Evolutionary conservation across 2,888 invertebrate genomes (phyloP), one percentile per base, ranked within the genome.

Genomic region (Halictus quadricinctus): DNA sequence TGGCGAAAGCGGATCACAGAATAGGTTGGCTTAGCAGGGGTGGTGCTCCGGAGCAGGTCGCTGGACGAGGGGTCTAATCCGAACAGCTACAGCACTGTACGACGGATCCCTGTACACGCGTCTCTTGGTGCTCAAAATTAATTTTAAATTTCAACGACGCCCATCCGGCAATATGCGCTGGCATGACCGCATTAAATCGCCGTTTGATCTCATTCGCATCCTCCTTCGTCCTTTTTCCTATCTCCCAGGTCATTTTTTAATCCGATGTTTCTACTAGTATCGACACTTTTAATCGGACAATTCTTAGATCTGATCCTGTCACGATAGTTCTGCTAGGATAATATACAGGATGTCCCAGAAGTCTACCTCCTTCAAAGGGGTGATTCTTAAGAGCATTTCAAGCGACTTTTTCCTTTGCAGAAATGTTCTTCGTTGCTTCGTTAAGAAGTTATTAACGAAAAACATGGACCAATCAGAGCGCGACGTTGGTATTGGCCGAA

Each of bases 1-100:
- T 93, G 93, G 92, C 91, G 92, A 93, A 93, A 93, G 93, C 93
- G 93, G 93, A 93, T 93, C 93, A 92, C 88, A 84, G 92, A 92
- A 92, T 92, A 91, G 92, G 90, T 91, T 91, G 92, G 91, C 92
- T 92, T 91, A 92, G 90, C 90, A 72, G 84, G 87, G 85, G 91
- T 83, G 82, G 77, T 54, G 79, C 75, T 83, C 8, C 18, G 84
- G 83, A 90, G 90, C 88, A 87, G 89, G 90, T 86, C 89, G 87
- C 82, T 80, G 84, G 83, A 80, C 86, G 90, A 88, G 89, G 90
- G 87, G 83, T 81, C 90, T 89, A 89, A 89, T 89, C 89, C 89
- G 82, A 77, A 69, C 72, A 76, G 80, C 77, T 87, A 85, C 85
- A 85, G 82, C 79, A 85, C 85, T 90, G 87, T 80, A 80, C 87